Base-by-base conservation (phyloP, 2,113 vertebrate genomes). In the Chrysochloris asiatica region DNA sequence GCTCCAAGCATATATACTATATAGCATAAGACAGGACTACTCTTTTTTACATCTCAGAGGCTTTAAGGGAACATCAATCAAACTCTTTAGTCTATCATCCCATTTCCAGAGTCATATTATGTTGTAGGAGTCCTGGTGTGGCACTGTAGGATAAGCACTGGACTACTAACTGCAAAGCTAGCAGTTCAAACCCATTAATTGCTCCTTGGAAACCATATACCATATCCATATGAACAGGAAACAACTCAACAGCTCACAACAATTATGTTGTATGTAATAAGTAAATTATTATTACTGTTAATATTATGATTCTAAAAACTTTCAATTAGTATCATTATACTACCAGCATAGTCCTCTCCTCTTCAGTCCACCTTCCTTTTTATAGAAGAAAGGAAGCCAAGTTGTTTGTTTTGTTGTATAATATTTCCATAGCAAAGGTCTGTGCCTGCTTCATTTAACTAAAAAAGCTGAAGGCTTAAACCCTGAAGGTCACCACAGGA, bases 381-480 rank as follows among this genome's bases (percentile, higher is more conserved):
- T 83, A 92, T 87, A 1, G 86, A 95, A 96, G 94, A 96, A 98
- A 96, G 67, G 93, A 89, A 94, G 96, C 98, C 98, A 98, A 98
- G 98, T 97, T 98, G 98, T 99, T 98, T 99, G 98, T 97, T 98
- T 97, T 99, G 98, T 98, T 98, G 98, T 98, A 91, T 98, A 96
- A 96, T 72, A 98, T 99, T 99, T 98, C 98, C 98, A 99, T 98
- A 98, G 98, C 97, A 98, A 99, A 98, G 97, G 97, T 98, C 97
- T 98, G 97, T 97, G 97, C 85, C 95, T 98, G 97, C 97, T 98
- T 97, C 98, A 98, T 97, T 97, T 98, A 98, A 98, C 97, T 98
- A 98, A 98, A n/a, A n/a, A n/a, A 98, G 98, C 97, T 95, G 94
- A 95, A 97, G 97, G 97, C 97, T 98, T 97, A 96, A 97, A 98